Percentiles rank a stretch among this genome's conserved stretches.
phyloP scores from a whole-genome alignment of 2,888 invertebrate genomes.

The Hirudinaria manillensis region DNA sequence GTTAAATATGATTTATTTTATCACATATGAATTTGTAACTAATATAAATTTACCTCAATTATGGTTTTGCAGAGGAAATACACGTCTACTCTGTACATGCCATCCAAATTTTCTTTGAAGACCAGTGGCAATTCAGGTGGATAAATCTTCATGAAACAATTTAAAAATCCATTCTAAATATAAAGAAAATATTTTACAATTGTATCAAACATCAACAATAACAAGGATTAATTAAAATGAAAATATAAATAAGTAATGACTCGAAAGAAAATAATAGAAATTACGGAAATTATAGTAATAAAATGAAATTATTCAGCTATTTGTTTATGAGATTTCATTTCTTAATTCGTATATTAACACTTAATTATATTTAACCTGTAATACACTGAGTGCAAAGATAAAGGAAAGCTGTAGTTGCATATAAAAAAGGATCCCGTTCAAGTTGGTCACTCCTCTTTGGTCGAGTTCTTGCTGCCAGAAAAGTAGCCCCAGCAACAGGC shows the following conservation, averaged over 20 bases:
- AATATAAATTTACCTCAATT: constrained; percentile 48
- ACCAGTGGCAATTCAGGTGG: constrained; percentile 43
- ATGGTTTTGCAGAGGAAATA: constrained; percentile 46
- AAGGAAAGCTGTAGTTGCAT: constrained; percentile 62
- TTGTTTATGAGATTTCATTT: too few species aligned
- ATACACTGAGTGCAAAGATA: constrained; percentile 87
- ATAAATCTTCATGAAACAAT: neutral
- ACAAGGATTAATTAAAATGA: too few species aligned
- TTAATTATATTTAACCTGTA: constrained; percentile 85
- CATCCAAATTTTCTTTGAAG: constrained; percentile 47
- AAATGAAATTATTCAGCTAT: too few species aligned
- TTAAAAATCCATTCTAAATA: neutral
- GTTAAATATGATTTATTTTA: too few species aligned
- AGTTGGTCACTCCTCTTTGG: constrained; percentile 65
- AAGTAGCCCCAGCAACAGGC: constrained; percentile 75
- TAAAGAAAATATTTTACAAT: neutral
- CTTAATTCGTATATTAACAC: too few species aligned
- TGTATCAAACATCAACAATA: too few species aligned
- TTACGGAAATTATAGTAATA: too few species aligned
- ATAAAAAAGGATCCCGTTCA: constrained; percentile 48
- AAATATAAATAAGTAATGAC: too few species aligned
- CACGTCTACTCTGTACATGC: constrained; percentile 46
- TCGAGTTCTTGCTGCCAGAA: constrained; percentile 75
- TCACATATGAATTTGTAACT: too few species aligned
- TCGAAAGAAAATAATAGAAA: too few species aligned